Evolutionary conservation across 2,113 vertebrate species (phyloP), one percentile per base, ranked within the genome.

Genomic region (Leuciscus idus): DNA sequence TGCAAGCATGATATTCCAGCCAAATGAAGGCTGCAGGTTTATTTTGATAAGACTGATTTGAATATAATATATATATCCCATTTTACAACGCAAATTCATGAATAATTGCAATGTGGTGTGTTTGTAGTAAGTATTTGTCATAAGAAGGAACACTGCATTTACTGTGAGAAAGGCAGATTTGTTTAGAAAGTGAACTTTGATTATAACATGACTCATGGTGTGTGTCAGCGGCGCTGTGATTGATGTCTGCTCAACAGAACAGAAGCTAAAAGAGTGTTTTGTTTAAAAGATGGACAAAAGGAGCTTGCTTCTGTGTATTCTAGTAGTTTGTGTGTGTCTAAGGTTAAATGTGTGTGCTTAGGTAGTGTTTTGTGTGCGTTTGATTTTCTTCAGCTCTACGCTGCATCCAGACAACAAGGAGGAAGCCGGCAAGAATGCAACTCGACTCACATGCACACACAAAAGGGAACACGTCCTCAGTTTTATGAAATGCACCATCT

Each of bases 321-420:
- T 82, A 83, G 76, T 68, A 23, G 59, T 88, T 68, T 87, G 79
- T 81, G 64, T 61, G 85, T 87, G 79, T 83, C 83, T 68, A 59
- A 61, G 79, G 4, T 73, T 26, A 43, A 80, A 64, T 43, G 68
- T 84, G 77, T 80, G 76, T 80, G 81, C 39, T 86, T 90, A 61
- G 76, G 66, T 70, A 21, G 66, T 0, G 64, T 68, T 86, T 89
- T 91, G 85, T 90, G 83, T 91, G 89, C 89, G 80, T 92, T 93
- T 92, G 90, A 90, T 91, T 94, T 93, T 84, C 88, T 86, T 85
- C 81, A 90, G 88, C 90, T 89, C 88, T 90, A 77, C 85, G 88
- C 90, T 91, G 90, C 93, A 93, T 94, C 93, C 93, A 92, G 93
- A 93, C 92, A 95, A 94, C 93, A 94, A 90, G 89, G 87, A 91